These are phyloP conservation scores for Tyrannus savana DNA, from an alignment of 2,113 vertebrate genomes.

Conservation along the genomic window DNA sequence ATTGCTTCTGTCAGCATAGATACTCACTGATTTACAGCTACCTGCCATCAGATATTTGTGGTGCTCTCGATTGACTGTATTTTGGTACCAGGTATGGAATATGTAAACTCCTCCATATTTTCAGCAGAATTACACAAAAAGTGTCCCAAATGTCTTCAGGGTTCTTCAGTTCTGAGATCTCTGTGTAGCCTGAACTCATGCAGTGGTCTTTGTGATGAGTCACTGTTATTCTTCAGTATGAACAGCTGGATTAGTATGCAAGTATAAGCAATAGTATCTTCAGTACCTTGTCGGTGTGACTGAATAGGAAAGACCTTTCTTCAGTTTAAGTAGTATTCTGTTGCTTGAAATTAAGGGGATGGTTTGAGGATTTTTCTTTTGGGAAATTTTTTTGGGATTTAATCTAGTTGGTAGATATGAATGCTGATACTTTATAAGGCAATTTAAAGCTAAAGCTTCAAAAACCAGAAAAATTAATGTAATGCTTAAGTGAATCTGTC, in stretches of 20 bases:
- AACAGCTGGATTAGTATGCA: neutral
- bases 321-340: neutral
- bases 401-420: neutral
- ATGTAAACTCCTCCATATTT: neutral
- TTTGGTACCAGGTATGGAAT: neutral
- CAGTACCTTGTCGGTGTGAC: neutral
- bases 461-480: neutral
- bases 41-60: neutral
- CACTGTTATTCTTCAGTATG: neutral
- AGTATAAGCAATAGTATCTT: neutral
- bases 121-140: neutral
- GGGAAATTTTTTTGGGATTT: neutral
- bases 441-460: neutral
- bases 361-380: neutral
- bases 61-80: neutral
- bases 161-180: neutral
- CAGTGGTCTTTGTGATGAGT: neutral
- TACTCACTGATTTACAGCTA: neutral
- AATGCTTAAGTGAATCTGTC: neutral
- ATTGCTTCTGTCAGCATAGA: neutral
- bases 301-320: neutral
- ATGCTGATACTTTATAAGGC: neutral
- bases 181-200: neutral
- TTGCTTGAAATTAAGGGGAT: neutral
- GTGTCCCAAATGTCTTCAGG: neutral